phyloP scores from a whole-genome alignment of 2,888 invertebrate species.

The Stenchaetothrips biformis region DNA sequence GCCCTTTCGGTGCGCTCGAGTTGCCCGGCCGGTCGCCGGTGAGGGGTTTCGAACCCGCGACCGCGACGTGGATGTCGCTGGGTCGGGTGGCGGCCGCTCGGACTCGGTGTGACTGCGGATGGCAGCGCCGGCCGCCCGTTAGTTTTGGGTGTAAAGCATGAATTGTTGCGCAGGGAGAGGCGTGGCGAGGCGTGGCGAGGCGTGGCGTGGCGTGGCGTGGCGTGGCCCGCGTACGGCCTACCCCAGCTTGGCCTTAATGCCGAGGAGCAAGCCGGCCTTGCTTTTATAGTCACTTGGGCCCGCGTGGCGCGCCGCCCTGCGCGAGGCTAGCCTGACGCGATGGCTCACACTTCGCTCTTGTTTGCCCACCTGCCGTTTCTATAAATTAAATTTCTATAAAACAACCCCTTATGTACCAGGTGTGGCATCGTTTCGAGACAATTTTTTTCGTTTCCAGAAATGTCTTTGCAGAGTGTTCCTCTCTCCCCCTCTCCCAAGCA shows the following conservation, averaged over 20 bases:
- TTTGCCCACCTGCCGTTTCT: too few species aligned
- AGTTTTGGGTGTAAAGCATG: background rate
- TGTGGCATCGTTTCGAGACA: too few species aligned
- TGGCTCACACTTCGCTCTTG: too few species aligned
- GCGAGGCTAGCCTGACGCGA: background rate
- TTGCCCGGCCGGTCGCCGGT: background rate
- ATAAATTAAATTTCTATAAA: too few species aligned
- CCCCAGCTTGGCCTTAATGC: background rate
- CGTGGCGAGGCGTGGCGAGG: background rate
- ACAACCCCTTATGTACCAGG: too few species aligned
- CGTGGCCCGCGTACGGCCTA: background rate
- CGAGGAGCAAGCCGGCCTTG: background rate
- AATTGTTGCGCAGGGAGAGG: background rate
- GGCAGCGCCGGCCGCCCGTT: background rate
- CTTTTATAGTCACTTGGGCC: slow-evolving; percentile 1
- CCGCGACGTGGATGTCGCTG: background rate
- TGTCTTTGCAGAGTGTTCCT: too few species aligned
- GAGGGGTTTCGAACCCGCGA: background rate
- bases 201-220: background rate
- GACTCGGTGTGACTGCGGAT: background rate
- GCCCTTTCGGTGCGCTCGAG: too few species aligned
- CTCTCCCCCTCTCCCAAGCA: too few species aligned
- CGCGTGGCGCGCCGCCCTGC: background rate
- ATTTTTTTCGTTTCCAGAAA: too few species aligned
- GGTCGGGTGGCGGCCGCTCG: background rate